Evolutionary conservation across 1,140 invertebrate genomes (phyloP).

Genomic region (Hypothenemus hampei): DNA sequence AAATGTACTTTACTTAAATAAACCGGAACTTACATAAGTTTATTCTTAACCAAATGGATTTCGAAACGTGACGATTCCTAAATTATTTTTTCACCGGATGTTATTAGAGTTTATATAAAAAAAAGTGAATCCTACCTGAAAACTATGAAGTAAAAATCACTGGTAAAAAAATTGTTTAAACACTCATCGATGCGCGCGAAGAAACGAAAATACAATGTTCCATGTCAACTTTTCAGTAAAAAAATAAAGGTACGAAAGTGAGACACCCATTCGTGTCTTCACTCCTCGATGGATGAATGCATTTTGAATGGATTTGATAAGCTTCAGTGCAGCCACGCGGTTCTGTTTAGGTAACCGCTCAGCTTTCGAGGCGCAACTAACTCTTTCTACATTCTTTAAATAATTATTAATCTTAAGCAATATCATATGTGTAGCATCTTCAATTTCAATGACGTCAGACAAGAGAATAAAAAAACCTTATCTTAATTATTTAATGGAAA

Average conservation of each 20-base stretch:
- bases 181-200: background rate
- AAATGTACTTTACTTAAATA: no score
- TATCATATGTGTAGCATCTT: conserved; percentile 1
- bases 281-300: conserved; percentile 20
- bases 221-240: no score
- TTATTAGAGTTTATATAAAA: background rate
- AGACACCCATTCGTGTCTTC: conserved; percentile 12
- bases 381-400: conserved; percentile 19
- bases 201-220: conserved; percentile 8
- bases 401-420: conserved; percentile 18
- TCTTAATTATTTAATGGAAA: no score
- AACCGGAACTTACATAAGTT: no score
- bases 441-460: background rate
- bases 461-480: no score
- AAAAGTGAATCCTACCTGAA: conserved; percentile 4
- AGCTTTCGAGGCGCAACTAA: conserved; percentile 5
- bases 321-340: conserved; percentile 2
- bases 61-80: no score
- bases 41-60: no score
- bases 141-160: conserved; percentile 4
- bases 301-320: conserved; percentile 21
- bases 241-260: conserved; percentile 1
- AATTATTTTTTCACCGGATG: no score
- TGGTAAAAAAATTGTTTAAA: conserved; percentile 6
- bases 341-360: conserved; percentile 5